These are phyloP conservation scores for Notiomystis cincta DNA, from an alignment of 2,113 vertebrate genomes.

Conservation along the genomic window DNA sequence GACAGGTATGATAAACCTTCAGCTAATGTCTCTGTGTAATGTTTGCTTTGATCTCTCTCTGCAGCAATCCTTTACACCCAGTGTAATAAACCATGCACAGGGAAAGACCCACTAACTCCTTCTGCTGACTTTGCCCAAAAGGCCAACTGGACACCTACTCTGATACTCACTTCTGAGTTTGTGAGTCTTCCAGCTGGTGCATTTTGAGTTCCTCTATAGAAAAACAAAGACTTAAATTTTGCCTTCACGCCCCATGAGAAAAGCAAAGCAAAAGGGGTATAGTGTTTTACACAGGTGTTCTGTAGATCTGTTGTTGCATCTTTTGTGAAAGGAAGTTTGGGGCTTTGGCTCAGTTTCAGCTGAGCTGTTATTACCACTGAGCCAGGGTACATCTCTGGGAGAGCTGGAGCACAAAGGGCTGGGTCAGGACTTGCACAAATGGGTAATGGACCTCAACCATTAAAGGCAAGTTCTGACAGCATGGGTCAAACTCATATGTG, in stretches of 20 bases:
- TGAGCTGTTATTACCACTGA: constrained; percentile 50
- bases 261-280: background rate
- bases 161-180: background rate
- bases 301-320: background rate
- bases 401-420: background rate
- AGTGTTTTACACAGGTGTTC: background rate
- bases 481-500: background rate
- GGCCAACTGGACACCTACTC: background rate
- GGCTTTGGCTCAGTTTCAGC: constrained; percentile 68
- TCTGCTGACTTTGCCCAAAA: constrained; percentile 13
- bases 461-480: constrained; percentile 8
- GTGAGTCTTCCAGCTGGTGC: background rate
- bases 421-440: background rate
- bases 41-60: background rate
- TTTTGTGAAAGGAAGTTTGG: constrained; percentile 67
- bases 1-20: background rate
- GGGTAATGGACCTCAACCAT: background rate
- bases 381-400: background rate
- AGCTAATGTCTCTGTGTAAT: background rate
- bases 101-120: background rate
- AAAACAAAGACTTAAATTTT: background rate
- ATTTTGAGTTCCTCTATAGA: background rate
- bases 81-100: background rate
- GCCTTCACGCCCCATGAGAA: background rate
- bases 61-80: background rate